A percentile compares a stretch with the other conserved stretches of the same genome.
Conservation (phyloP, 2,113 vertebrate genomes). For the Ginglymostoma cirratum region DNA sequence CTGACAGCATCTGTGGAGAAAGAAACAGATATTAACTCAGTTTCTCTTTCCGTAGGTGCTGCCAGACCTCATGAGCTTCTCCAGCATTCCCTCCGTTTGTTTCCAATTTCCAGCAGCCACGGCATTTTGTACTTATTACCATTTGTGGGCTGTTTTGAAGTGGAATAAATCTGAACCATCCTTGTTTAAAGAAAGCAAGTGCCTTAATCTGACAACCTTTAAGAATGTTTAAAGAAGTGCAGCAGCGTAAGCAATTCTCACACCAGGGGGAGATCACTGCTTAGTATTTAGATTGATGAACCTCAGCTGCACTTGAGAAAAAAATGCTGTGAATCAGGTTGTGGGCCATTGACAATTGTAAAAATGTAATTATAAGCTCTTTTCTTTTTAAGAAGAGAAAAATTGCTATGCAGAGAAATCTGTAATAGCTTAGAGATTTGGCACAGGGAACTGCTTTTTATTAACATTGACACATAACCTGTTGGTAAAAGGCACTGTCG, state of each 20-base stretch:
- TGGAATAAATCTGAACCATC: not conserved
- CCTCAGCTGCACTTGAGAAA: not conserved
- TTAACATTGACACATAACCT: slow-evolving; percentile 34
- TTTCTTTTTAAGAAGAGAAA: not conserved
- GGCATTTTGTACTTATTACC: no score
- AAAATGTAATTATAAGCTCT: not conserved
- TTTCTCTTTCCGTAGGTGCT: no score
- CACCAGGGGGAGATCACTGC: not conserved
- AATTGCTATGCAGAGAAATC: not conserved
- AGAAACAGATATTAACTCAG: no score
- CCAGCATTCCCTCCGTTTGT: no score
- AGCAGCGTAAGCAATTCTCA: not conserved
- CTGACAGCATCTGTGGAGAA: no score
- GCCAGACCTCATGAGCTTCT: no score
- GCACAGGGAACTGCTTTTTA: not conserved
- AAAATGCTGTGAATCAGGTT: not conserved
- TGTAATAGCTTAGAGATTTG: not conserved
- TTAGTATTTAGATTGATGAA: not conserved
- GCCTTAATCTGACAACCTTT: not conserved
- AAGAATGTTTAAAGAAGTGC: not conserved
- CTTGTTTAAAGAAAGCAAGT: not conserved
- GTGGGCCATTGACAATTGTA: not conserved
- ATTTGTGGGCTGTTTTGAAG: not conserved
- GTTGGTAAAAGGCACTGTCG: slow-evolving; percentile 16
- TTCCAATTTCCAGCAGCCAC: no score